A percentile compares a stretch with the other conserved stretches of the same genome.
Conservation (phyloP, 2,888 invertebrate species). For the Eretmocerus hayati region DNA sequence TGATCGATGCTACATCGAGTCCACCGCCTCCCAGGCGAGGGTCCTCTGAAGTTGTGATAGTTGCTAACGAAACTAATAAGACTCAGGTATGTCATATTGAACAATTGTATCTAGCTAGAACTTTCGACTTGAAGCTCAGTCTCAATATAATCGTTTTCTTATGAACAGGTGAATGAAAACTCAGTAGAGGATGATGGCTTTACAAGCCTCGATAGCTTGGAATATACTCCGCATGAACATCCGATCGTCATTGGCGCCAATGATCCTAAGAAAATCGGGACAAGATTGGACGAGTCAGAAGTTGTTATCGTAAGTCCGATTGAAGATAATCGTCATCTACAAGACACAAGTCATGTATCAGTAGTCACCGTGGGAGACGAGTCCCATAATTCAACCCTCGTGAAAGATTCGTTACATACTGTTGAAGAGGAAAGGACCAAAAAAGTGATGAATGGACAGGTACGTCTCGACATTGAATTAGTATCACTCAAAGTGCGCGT, state of each 20-base stretch:
- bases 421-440: constrained; percentile 36
- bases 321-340: constrained; percentile 45
- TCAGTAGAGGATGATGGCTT: constrained; percentile 69
- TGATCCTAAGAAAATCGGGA: constrained; percentile 48
- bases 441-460: constrained; percentile 22
- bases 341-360: constrained; percentile 85
- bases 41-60: constrained; percentile 70
- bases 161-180: constrained; percentile 54
- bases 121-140: too few species aligned
- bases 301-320: constrained; percentile 74
- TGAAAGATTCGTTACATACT: constrained; percentile 60
- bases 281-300: constrained; percentile 79
- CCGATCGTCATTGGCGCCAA: constrained; percentile 42
- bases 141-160: too few species aligned
- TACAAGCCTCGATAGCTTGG: constrained; percentile 68
- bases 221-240: constrained; percentile 50
- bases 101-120: too few species aligned
- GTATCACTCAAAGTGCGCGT: too few species aligned
- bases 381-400: constrained; percentile 62
- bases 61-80: constrained; percentile 70
- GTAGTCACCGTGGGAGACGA: constrained; percentile 84
- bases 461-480: too few species aligned
- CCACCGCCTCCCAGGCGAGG: constrained; percentile 61
- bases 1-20: constrained; percentile 65
- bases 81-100: too few species aligned